Evolutionary conservation across 1,140 invertebrate genomes (phyloP).

Genomic region (Megalopta genalis): DNA sequence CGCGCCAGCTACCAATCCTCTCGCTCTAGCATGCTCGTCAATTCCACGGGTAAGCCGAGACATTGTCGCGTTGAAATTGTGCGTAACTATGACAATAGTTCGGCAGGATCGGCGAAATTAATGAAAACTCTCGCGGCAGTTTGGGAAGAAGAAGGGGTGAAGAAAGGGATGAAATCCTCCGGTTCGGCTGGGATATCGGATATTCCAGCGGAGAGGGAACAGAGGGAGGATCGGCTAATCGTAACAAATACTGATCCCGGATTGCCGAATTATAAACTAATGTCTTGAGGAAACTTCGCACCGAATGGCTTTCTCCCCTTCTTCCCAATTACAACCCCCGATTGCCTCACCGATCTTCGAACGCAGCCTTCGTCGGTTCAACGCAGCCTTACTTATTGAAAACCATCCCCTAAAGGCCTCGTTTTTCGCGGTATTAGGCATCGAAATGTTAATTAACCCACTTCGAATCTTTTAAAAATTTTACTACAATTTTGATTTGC

Average conservation of each 20-base stretch:
- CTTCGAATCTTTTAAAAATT: no score
- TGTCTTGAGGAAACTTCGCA: constrained; percentile 75
- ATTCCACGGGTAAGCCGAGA: constrained; percentile 55
- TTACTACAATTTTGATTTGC: no score
- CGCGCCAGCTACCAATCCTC: constrained; percentile 22
- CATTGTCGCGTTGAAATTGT: constrained; percentile 76
- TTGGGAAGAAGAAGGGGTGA: constrained; percentile 56
- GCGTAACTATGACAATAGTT: constrained; percentile 77
- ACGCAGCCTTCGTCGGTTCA: background rate
- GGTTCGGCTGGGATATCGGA: constrained; percentile 34
- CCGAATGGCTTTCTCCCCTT: constrained; percentile 54
- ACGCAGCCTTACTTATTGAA: constrained; percentile 18
- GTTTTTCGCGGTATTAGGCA: background rate
- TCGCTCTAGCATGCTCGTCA: constrained; percentile 51
- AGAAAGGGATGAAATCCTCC: constrained; percentile 59
- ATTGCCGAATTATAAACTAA: constrained; percentile 80
- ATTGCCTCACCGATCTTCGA: constrained; percentile 27
- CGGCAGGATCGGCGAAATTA: constrained; percentile 74
- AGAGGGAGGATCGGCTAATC: constrained; percentile 74
- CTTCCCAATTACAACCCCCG: constrained; percentile 43
- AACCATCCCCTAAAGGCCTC: background rate
- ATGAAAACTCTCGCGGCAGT: constrained; percentile 72
- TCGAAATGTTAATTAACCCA: background rate
- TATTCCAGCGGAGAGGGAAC: constrained; percentile 52
- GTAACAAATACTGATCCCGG: constrained; percentile 80